Base-by-base conservation (phyloP, 2,797 vertebrate species). In the Bradypodion pumilum region DNA sequence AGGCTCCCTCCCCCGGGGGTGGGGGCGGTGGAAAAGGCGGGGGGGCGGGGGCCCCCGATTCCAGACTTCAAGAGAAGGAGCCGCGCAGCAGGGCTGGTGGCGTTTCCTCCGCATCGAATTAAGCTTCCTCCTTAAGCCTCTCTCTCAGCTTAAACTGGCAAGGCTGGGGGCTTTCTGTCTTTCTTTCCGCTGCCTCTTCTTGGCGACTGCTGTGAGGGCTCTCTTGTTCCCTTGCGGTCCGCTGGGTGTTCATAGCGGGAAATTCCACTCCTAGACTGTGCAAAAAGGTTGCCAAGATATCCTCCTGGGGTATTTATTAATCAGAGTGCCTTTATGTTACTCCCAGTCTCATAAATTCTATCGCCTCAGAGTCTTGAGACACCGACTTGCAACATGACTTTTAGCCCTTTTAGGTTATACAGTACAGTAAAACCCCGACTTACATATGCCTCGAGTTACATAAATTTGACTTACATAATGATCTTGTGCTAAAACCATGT, bases 1-100 rank as follows among this genome's bases (percentile, higher is more conserved):
- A 92, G 81, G 56, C 90, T 91, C 93, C 94, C 94, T 94, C 94
- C 95, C 94, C 91, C 89, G n/a, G n/a, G 86, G 87, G 89, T n/a
- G n/a, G n/a, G n/a, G n/a, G n/a, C n/a, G 89, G 91, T 90, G 92
- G 91, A 72, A 74, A 82, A 92, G 91, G 90, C 92, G 94, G 88
- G 92, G 91, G 92, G 93, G 92, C n/a, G n/a, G n/a, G n/a, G n/a
- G n/a, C n/a, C n/a, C 89, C 92, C 89, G 91, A 86, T 90, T 89
- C 91, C 82, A 91, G 86, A 88, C 94, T 89, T 89, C 85, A 87
- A 85, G 87, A 89, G 89, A 93, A 80, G 27, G 85, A 92, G 89
- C 86, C 81, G 83, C 85, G n/a, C n/a, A n/a, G n/a, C n/a, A 69
- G 89, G 88, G 88, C 89, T 94, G 84, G 73, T 83, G 90, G n/a